phyloP scores from a whole-genome alignment of 2,888 invertebrate genomes.

The Biston betularia region DNA sequence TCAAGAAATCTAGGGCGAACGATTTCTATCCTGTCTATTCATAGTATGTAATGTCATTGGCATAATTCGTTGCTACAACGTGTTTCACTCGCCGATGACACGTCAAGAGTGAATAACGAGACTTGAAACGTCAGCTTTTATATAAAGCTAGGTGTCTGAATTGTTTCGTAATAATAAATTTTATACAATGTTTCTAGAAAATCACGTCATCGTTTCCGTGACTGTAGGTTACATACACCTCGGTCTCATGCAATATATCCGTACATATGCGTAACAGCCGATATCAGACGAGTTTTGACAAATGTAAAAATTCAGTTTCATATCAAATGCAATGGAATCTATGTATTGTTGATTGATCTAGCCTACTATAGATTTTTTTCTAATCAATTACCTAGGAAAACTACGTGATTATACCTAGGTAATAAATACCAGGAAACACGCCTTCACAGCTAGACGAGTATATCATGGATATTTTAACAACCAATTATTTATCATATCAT shows the following conservation, averaged over 20 bases:
- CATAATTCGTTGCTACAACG: neutral
- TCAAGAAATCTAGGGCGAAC: neutral
- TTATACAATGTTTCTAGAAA: too few species aligned
- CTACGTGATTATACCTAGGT: conserved; percentile 69
- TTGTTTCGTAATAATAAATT: neutral
- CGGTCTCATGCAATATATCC: too few species aligned
- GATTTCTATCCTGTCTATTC: neutral
- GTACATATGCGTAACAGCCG: neutral
- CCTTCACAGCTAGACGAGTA: neutral
- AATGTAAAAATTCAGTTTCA: neutral
- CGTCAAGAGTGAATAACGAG: neutral
- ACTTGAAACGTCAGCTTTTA: neutral
- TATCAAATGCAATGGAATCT: neutral
- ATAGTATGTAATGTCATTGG: neutral
- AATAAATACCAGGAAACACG: conserved; percentile 12
- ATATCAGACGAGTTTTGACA: neutral
- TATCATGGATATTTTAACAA: conserved; percentile 24
- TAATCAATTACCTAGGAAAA: conserved; percentile 56
- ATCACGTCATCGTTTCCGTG: too few species aligned
- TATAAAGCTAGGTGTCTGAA: neutral
- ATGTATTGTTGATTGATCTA: conserved; percentile 1
- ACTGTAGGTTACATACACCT: too few species aligned
- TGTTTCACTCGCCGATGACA: too few species aligned
- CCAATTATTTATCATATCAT: conserved; percentile 10
- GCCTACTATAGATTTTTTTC: conserved; percentile 10